Evolutionary conservation across 1,140 invertebrate species (phyloP).

Genomic region (Drosophila teissieri): DNA sequence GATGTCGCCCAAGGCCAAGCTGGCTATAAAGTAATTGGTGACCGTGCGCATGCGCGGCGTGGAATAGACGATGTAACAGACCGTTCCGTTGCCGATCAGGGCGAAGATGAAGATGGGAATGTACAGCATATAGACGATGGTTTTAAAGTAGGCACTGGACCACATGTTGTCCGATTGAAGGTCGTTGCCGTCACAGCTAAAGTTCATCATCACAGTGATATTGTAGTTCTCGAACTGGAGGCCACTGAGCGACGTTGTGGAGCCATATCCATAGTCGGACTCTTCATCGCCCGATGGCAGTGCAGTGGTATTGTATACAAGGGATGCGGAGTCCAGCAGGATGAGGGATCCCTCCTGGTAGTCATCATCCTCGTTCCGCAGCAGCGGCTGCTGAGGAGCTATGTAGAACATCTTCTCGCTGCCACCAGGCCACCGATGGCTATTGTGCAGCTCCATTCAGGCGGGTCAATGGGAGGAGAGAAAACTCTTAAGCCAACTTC

Average conservation of each 20-base stretch:
- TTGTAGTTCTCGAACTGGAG: conserved; percentile 41
- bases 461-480: conserved; percentile 12
- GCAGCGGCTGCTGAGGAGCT: conserved; percentile 59
- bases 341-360: conserved; percentile 41
- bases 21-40: conserved; percentile 94
- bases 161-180: conserved; percentile 61
- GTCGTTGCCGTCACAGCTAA: conserved; percentile 52
- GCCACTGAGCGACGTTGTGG: conserved; percentile 21
- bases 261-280: background rate
- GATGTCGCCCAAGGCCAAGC: conserved; percentile 93
- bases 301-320: conserved; percentile 50
- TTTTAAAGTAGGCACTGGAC: conserved; percentile 86
- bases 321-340: conserved; percentile 24
- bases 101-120: conserved; percentile 90
- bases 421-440: conserved; percentile 16
- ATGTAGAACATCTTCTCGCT: conserved; percentile 65
- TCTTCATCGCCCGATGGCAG: conserved; percentile 11
- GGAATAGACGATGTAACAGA: conserved; percentile 92
- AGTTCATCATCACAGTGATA: conserved; percentile 65
- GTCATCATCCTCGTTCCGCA: conserved; percentile 60
- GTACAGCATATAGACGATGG: conserved; percentile 90
- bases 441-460: conserved; percentile 63
- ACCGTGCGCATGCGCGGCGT: conserved; percentile 93
- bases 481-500: conserved; percentile 32
- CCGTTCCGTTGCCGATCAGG: conserved; percentile 91